Conservation (phyloP, 2,797 vertebrate species). For the Gadopsis bispinosus region DNA sequence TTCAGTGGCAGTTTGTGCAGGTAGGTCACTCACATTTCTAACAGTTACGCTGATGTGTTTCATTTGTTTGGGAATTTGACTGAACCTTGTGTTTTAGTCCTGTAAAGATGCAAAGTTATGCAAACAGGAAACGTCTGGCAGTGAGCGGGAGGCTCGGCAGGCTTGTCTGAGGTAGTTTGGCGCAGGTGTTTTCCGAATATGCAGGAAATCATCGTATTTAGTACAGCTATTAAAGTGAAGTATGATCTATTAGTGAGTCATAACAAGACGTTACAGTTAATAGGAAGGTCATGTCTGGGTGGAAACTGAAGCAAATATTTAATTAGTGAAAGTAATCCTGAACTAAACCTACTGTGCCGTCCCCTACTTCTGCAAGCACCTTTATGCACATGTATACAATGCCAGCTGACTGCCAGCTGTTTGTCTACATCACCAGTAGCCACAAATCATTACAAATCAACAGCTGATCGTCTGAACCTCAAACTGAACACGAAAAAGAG, state of each 20-base stretch:
- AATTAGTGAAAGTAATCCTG: slow-evolving; percentile 18
- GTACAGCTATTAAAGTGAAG: background rate
- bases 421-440: background rate
- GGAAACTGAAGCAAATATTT: slow-evolving; percentile 57
- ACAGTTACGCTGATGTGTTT: background rate
- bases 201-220: background rate
- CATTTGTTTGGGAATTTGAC: background rate
- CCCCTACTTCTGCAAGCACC: slow-evolving; percentile 37
- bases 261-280: slow-evolving; percentile 15
- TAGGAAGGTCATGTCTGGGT: slow-evolving; percentile 19
- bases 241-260: background rate
- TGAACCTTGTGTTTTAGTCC: background rate
- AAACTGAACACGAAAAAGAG: background rate
- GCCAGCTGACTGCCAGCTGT: background rate
- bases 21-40: slow-evolving; percentile 62
- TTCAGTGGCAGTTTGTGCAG: background rate
- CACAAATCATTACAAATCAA: slow-evolving; percentile 19
- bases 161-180: background rate
- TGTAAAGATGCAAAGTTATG: slow-evolving; percentile 59
- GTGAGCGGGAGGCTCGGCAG: background rate
- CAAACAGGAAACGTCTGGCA: slow-evolving; percentile 42
- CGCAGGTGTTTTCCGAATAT: background rate
- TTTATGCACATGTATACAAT: background rate
- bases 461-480: background rate
- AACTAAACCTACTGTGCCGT: background rate